Base-by-base conservation (phyloP, 2,113 vertebrate genomes). In the Ptilonorhynchus violaceus region DNA sequence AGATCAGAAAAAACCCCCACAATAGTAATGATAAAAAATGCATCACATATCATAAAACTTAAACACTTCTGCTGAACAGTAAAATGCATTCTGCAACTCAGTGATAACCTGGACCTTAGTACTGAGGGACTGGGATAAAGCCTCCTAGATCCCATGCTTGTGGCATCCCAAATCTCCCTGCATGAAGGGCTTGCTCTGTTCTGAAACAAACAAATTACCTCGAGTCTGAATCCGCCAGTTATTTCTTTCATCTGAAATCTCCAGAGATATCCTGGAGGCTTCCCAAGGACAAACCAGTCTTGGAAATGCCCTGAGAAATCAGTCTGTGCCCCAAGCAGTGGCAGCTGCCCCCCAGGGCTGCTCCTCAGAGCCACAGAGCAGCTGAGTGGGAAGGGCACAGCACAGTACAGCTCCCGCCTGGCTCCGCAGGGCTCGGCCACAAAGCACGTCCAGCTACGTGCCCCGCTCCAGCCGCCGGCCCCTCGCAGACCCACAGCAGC, bases 361-460 rank as follows among this genome's bases (percentile, higher is more conserved):
- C 78, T 88, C 23, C 33, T 47, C 52, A 19, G 13, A 15, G 72
- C 9, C 58, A 4, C 52, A 7, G 42, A 78, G 60, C 15, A n/a
- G 77, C n/a, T 18, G 60, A 42, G 4, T 53, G 82, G 52, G 72
- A 75, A 0, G 1, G 52, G 25, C n/a, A 41, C 1, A 17, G 69
- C 11, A 9, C 18, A 44, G 60, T 60, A 15, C 39, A n/a, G 76
- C 53, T 31, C 41, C 24, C 4, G 2, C 44, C 35, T 17, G 50
- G 56, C 76, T 47, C 42, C 0, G 0, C 28, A 17, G 70, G 42
- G 35, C 59, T 49, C 1, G 27, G 68, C 44, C 70, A 67, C 31
- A 35, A 3, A 20, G 27, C 30, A 35, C 1, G 0, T 8, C 62
- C 49, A 41, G 5, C 67, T 15, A 12, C 0, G 6, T 4, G 52